phyloP scores from a whole-genome alignment of 2,888 invertebrate genomes.

The Rhopalosiphum nymphaeae region DNA sequence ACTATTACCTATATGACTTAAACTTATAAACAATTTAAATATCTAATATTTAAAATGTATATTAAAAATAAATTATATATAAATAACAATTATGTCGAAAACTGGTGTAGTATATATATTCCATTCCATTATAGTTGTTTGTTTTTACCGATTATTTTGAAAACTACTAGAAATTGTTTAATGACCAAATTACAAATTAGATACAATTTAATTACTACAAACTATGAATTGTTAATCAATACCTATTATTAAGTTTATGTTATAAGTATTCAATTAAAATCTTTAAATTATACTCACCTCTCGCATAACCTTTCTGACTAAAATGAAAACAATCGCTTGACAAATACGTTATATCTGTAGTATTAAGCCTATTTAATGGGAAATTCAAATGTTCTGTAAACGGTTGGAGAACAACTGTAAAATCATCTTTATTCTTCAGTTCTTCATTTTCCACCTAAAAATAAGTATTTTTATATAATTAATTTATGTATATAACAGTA shows the following conservation, averaged over 20 bases:
- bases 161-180: neutral
- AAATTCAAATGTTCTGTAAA: conserved; percentile 70
- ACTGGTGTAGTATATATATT: no score
- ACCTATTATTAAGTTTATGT: neutral
- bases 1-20: neutral
- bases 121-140: neutral
- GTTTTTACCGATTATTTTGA: neutral
- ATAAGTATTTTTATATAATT: neutral
- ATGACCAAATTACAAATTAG: neutral
- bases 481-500: neutral
- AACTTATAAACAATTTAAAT: neutral
- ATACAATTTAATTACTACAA: neutral
- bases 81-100: no score
- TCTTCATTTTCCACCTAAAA: conserved; percentile 64
- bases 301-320: conserved; percentile 75
- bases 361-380: conserved; percentile 38
- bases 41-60: neutral
- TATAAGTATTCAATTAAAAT: neutral
- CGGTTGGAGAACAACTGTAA: conserved; percentile 75
- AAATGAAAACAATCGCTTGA: conserved; percentile 78
- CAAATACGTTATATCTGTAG: conserved; percentile 71
- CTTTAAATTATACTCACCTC: conserved; percentile 70
- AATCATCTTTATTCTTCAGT: conserved; percentile 72
- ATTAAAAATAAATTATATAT: neutral
- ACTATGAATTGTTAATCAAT: neutral